Evolutionary conservation across 2,113 vertebrate genomes (phyloP), one percentile per base, ranked within the genome.

Genomic region (Erinaceus europaeus): DNA sequence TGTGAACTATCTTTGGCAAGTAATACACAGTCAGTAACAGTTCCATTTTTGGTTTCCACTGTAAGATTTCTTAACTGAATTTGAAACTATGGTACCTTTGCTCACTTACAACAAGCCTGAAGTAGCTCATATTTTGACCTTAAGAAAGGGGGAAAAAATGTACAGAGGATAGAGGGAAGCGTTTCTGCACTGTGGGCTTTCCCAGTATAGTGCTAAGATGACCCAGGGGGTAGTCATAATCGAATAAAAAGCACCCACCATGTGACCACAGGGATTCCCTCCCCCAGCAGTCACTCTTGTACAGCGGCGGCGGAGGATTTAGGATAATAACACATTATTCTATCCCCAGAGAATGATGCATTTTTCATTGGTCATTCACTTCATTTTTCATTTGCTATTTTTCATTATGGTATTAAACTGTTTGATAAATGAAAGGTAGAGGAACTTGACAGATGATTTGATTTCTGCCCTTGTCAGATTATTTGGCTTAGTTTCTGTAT

Each of bases 391-490:
- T 90, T 93, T 94, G 92, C 91, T 89, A 69, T 93, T 94, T 96
- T 91, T 93, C 86, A 85, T 94, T 93, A 86, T 2, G 75, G 73
- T 88, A 93, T 94, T 97, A 90, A 65, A 88, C 81, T 86, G 78
- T 82, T 92, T 95, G 96, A 96, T 95, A 95, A 96, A 96, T 95
- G 86, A 76, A 94, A 94, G 95, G 93, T 64, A 88, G 57, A 93
- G 90, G 73, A 95, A 96, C 95, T 94, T 96, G 84, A 90, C 92
- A 94, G 93, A 92, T 94, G 71, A 95, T 95, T 95, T 95, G 90
- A 96, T 96, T 96, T 96, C 86, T 38, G 20, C 90, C 90, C 90
- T 95, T 97, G 94, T 95, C 95, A 95, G 92, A 96, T 97, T 95
- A 96, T 94, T 96, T 96, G 93, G 78, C 93, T 94, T 90, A 79